Evolutionary conservation across 2,797 vertebrate species (phyloP), one percentile per base, ranked within the genome.

Genomic region (Pangasius larnaudii): DNA sequence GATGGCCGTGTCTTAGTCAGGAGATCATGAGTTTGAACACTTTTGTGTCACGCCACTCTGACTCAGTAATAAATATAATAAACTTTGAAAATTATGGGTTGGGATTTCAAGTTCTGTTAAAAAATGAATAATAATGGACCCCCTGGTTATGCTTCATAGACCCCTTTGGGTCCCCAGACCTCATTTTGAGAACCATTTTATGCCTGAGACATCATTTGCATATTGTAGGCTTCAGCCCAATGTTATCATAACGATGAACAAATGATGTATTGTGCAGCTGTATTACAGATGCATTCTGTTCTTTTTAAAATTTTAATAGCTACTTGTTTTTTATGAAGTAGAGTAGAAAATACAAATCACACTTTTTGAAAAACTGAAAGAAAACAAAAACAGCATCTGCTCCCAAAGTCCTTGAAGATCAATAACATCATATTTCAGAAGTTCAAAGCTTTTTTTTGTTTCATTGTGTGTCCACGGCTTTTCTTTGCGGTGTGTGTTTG

Each of bases 401-500:
- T 84, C 6, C 67, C 36, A 51, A 46, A 74, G 65, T 59, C 86
- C 78, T 83, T 27, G 65, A 88, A 85, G 51, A 71, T 88, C 87
- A 80, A 51, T 80, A 72, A 71, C 75, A 49, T 56, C 9, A 61
- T 24, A 8, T 82, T 81, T 46, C 67, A 46, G 53, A 81, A 81
- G 63, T 65, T 85, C 83, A 61, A 81, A 88, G 83, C 74, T 19
- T 27, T 79, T 30, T 53, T 19, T 42, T 30, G 27, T 69, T 79
- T 67, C 24, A 27, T 18, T 82, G 36, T 80, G 46, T 39, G 30
- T 6, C 14, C 22, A 14, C 1, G 3, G 49, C 42, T 46, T 80
- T 59, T 82, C 69, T 75, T 61, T 58, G 53, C 2, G 19, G 0
- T 30, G 58, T 75, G 61, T n/a, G 61, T 88, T 69, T 19, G 14